Evolutionary conservation across 2,888 invertebrate genomes (phyloP), one percentile per base, ranked within the genome.

Genomic region (Ectemnius continuus): DNA sequence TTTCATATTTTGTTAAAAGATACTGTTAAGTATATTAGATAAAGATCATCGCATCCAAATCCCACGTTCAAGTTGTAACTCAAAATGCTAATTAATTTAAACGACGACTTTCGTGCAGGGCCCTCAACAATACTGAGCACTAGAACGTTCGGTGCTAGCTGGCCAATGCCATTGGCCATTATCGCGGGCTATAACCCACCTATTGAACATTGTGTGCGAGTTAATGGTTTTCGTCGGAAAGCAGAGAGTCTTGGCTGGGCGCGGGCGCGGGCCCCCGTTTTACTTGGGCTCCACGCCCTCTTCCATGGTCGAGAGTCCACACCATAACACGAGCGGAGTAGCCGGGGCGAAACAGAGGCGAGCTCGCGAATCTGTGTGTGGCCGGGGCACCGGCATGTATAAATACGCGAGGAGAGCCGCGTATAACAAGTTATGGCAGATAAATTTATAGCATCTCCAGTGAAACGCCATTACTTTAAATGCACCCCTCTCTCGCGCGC

Each of bases 381-480:
- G 89, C 88, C 89, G 79, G 36, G 36, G 36, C 84, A 81, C 85
- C 86, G 86, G 87, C 86, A 89, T 88, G 86, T 90, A 91, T 89
- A 91, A 91, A 90, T 90, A 90, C 90, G 88, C 90, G 90, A 90
- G 89, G 89, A 90, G 87, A 88, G 87, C 88, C 87, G 86, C 90
- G 88, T 89, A 90, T 90, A 91, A 90, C 90, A 91, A 91, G 91
- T 91, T 91, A 90, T 91, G 90, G 90, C 91, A 89, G 90, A 91
- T 91, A 90, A 91, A 91, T 91, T 91, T 91, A 91, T 91, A 90
- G 91, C 90, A 90, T 91, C 91, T 91, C 89, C 88, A 88, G 87
- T 88, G 90, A 90, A 91, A 90, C 90, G 89, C 91, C 90, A 91
- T 91, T 90, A 91, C 88, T 88, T 88, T 88, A 83, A 83, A 83